Conservation (phyloP, 2,888 invertebrate species). For the Stenoptilia bipunctidactyla region DNA sequence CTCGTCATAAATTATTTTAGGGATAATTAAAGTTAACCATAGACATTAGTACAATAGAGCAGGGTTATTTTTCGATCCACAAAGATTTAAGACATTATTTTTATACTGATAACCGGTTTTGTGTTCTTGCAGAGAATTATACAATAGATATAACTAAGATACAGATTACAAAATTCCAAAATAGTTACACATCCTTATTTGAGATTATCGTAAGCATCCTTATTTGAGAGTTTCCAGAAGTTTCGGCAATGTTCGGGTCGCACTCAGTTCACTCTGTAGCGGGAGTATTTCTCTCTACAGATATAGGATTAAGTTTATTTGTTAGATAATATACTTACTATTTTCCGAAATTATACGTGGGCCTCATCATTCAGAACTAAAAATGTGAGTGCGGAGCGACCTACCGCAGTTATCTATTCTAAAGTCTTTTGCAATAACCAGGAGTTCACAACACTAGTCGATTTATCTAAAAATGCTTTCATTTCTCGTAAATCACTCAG, state of each 20-base stretch:
- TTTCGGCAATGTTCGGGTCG: conserved; percentile 58
- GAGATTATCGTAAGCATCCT: conserved; percentile 55
- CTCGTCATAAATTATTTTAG: conserved; percentile 64
- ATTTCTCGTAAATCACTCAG: too few relatives aligned
- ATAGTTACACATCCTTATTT: conserved; percentile 50
- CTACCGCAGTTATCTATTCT: conserved; percentile 19
- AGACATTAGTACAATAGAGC: conserved; percentile 69
- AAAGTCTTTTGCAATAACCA: too few relatives aligned
- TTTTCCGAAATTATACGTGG: conserved; percentile 48
- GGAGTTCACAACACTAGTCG: too few relatives aligned
- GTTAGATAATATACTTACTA: conserved; percentile 49
- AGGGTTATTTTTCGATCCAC: conserved; percentile 72
- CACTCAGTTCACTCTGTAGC: conserved; percentile 49
- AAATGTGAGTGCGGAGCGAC: conserved; percentile 35
- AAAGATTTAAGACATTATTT: conserved; percentile 65
- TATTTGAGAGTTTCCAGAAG: conserved; percentile 38
- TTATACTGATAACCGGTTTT: conserved; percentile 70
- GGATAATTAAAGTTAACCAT: conserved; percentile 68
- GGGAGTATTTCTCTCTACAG: conserved; percentile 25
- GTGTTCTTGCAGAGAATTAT: conserved; percentile 57
- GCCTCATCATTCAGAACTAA: conserved; percentile 22
- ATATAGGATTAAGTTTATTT: conserved; percentile 66
- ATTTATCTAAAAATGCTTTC: too few relatives aligned
- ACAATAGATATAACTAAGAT: conserved; percentile 43
- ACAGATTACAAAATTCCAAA: conserved; percentile 54